Evolutionary conservation across 2,113 vertebrate genomes (phyloP), one percentile per base, ranked within the genome.

Genomic region (Fulica atra): DNA sequence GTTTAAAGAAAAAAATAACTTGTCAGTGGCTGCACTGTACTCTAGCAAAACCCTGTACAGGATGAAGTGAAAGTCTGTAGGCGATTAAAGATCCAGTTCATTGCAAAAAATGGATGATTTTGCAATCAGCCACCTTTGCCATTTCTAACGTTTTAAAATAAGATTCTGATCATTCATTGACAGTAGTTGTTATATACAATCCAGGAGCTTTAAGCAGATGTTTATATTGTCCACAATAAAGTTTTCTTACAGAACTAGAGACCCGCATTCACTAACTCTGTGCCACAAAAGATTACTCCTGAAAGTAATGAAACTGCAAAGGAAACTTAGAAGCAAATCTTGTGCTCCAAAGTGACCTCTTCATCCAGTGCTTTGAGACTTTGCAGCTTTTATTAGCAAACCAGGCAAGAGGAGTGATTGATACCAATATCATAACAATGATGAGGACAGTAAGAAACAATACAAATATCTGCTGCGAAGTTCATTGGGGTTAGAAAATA

Each of bases 381-480:
- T 96, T 81, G 80, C 82, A 93, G 89, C 93, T 95, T 96, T 96
- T 85, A 66, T 96, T 86, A 95, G 81, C 87, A 87, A 80, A 91
- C 38, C 14, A 26, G 21, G 63, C 36, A 54, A 92, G 70, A 96
- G 84, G 57, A 48, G 66, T 74, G 84, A 85, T 95, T 86, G 92
- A 92, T 92, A 60, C 79, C 70, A 48, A 1, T 84, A 31, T 6
- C 79, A 53, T 77, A 82, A 79, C 83, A 53, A 73, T 91, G 80
- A 85, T 54, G 64, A 61, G 65, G 81, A 81, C 95, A 71, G 16
- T 92, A 71, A 95, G 85, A 96, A 96, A 89, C 96, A 97, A 96
- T 97, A 96, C 97, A 97, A 97, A 95, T 98, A 98, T 98, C 98
- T 98, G 97, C 95, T 97, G 96, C 54, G 73, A 95, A 97, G 97